Conservation (phyloP, 2,113 vertebrate species). For the Actenoides hombroni region DNA sequence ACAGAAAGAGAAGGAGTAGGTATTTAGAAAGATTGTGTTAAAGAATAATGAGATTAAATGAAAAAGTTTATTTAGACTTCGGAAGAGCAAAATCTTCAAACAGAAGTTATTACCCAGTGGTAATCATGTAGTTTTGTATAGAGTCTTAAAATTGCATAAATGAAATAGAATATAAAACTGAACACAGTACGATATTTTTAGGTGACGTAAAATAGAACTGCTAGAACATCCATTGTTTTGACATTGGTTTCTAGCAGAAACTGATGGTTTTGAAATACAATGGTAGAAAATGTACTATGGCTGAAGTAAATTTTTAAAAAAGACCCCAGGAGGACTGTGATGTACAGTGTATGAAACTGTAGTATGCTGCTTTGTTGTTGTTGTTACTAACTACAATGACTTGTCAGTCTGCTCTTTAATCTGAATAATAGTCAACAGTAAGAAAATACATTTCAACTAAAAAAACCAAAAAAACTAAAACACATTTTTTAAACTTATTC, state of each 20-base stretch:
- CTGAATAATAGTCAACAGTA: background rate
- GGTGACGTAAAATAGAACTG: background rate
- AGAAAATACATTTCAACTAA: background rate
- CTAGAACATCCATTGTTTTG: background rate
- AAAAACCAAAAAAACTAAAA: background rate
- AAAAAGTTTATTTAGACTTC: background rate
- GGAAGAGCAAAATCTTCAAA: background rate
- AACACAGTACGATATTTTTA: background rate
- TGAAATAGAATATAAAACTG: background rate
- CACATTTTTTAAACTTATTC: background rate
- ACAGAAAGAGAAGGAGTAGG: background rate
- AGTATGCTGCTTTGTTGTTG: background rate
- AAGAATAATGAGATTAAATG: background rate
- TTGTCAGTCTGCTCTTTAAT: background rate
- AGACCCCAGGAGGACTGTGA: accelerated
- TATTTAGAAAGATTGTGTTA: background rate
- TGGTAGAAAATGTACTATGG: background rate
- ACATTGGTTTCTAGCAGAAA: background rate
- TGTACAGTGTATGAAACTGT: background rate
- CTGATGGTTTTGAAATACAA: background rate
- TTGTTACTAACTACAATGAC: background rate
- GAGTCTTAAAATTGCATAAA: background rate
- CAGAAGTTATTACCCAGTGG: background rate
- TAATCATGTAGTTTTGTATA: background rate
- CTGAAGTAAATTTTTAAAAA: background rate